Base-by-base conservation (phyloP, 2,797 vertebrate genomes). In the Gastrophryne carolinensis region DNA sequence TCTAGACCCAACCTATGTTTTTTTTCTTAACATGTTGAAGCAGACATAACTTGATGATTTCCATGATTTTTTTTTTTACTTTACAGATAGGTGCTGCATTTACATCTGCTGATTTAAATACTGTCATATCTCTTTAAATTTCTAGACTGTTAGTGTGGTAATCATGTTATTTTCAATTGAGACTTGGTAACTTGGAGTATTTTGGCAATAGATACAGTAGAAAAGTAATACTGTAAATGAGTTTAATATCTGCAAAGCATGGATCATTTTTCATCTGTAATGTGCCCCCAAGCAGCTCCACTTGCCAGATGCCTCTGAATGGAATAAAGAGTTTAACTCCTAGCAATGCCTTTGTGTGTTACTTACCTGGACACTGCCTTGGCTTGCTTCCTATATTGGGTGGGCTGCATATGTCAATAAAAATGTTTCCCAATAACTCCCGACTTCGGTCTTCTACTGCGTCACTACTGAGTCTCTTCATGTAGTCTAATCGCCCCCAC, bases 251-350 rank as follows among this genome's bases (percentile, higher is more conserved):
- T 84, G 87, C 84, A 84, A 85, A 84, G 85, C 89, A 88, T 88
- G 88, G 86, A 92, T 90, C 88, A 91, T 86, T 91, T 89, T 90
- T 91, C 85, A 89, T 92, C 91, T 90, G 91, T 93, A 93, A 93
- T 94, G 93, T 92, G 92, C 88, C 91, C 90, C 89, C 89, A 91
- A 92, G 95, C 94, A 94, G 92, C 93, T 96, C 93, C 92, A 93
- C 92, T 95, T 96, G 92, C 95, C 95, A 97, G 91, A 95, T 96
- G 95, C 95, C 94, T 95, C 95, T 93, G 91, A 95, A 93, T 96
- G 90, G 87, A 97, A 94, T 92, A 91, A 93, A 91, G 88, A 90
- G 90, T 90, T 90, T 88, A 83, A 83, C 86, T 89, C 87, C 91
- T 91, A 91, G 84, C 84, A 85, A 83, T 80, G 84, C 81, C 79